phyloP scores from a whole-genome alignment of 2,113 vertebrate genomes.

The Hippocampus barbouri region DNA sequence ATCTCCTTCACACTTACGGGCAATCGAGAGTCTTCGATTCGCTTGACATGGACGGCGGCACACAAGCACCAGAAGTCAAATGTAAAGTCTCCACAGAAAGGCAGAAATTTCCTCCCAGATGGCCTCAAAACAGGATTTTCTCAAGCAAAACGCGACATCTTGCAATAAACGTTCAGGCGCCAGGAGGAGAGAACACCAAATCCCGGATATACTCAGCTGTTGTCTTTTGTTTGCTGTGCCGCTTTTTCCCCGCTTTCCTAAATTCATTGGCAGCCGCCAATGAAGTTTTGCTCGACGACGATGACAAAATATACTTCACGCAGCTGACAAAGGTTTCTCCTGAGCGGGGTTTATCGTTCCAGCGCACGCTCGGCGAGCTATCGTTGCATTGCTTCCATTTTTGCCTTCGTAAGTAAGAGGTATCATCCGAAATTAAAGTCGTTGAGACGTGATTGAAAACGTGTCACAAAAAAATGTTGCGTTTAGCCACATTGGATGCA shows the following conservation, averaged over 20 bases:
- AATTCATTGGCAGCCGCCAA: neutral
- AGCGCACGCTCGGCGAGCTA: neutral
- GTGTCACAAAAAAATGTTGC: no score
- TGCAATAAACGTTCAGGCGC: neutral
- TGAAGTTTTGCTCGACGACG: neutral
- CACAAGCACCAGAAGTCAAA: neutral
- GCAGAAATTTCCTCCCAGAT: neutral
- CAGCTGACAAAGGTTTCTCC: neutral
- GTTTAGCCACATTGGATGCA: no score
- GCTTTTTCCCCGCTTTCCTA: neutral
- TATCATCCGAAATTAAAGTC: no score
- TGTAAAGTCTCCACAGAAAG: neutral
- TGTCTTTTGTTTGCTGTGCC: neutral
- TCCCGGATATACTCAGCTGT: neutral
- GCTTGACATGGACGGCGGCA: neutral
- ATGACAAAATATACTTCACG: neutral
- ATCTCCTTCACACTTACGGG: neutral
- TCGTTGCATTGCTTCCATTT: neutral
- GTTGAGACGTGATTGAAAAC: neutral
- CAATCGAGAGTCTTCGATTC: neutral
- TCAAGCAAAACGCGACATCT: neutral
- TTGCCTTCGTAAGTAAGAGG: neutral
- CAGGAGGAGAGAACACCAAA: neutral
- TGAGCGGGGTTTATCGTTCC: neutral
- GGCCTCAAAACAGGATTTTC: neutral